Base-by-base conservation (phyloP, 2,797 vertebrate species). In the Coregonus ussuriensis region DNA sequence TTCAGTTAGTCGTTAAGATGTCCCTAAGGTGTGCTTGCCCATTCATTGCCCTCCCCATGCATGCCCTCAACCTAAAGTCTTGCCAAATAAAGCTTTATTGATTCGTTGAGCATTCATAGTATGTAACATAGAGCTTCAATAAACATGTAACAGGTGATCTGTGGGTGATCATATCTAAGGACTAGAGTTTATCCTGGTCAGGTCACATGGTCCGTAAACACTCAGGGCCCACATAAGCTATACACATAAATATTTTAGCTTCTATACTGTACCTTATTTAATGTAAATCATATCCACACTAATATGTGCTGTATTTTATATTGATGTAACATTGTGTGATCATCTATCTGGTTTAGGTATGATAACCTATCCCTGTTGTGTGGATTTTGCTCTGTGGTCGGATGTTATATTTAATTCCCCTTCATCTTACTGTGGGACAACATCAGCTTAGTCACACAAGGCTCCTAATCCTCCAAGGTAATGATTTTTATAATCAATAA, bases 401-500 rank as follows among this genome's bases (percentile, higher is more conserved):
- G 29, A 16, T 15, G 29, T 35, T 59, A 4, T 68, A 18, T 35
- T 37, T 35, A 35, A 66, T 15, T 68, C 66, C 66, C 14, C 31
- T 16, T 2, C 4, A 14, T 15, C 29, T 63, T 29, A 25, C 59
- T 35, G 31, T 33, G 66, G 6, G 21, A 68, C 31, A 35, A 68
- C 66, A 35, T 5, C 31, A 37, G 66, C 14, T 37, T 33, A 56
- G 71, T 53, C 14, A 56, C 51, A 29, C 71, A 21, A 53, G 52
- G 52, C 71, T 56, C 21, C 71, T 72, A 35, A 74, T 6, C 76
- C 6, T 72, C 37, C 41, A 35, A 65, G 59, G 66, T 74, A 79
- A 79, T 63, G 18, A 68, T 56, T 53, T 77, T 67, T 14, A 29
- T 47, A 14, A 79, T 79, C 66, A 74, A 79, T 79, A 77, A 65